Evolutionary conservation across 2,797 vertebrate genomes (phyloP), one percentile per base, ranked within the genome.

Genomic region (Crocidura indochinensis): DNA sequence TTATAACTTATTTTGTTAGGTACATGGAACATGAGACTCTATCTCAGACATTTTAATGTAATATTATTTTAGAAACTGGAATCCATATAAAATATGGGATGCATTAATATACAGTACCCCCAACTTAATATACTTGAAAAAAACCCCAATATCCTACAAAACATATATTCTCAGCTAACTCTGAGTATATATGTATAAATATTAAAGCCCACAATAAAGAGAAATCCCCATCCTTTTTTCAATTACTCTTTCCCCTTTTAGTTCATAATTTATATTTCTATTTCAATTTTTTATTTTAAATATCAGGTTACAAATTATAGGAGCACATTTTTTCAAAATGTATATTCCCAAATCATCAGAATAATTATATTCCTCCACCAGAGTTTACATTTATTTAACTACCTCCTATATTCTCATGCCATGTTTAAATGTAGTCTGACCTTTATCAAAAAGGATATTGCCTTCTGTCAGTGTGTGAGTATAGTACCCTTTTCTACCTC

Each of bases 181-280:
- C 38, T 51, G 8, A 80, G 11, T 69, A 38, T 38, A 38, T 38
- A 38, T 38, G 38, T 38, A 38, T 38, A 38, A 2, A 38, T 38
- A 38, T 11, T 87, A 49, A 87, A 92, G 47, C 7, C 38, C 8
- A 84, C 15, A 4, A 27, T 73, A 17, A 85, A 1, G 49, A 85
- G 53, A 15, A 56, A 56, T 87, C 78, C 7, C 1, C 2, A 38
- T 17, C 46, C 77, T n/a, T 74, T 22, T 84, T 31, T 53, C 4
- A 89, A 51, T 27, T 65, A 4, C 22, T 9, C 14, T 93, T 78
- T 87, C 14, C 22, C 29, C 78, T 92, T 56, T 47, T 10, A 78
- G 3, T 75, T n/a, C 10, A 1, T 47, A 31, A 6, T 14, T 56
- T 56, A 5, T 56, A 56, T 17, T 17, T 17, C 10, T 56, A 56